Base-by-base conservation (phyloP, 2,888 invertebrate species). In the Meta bourneti region DNA sequence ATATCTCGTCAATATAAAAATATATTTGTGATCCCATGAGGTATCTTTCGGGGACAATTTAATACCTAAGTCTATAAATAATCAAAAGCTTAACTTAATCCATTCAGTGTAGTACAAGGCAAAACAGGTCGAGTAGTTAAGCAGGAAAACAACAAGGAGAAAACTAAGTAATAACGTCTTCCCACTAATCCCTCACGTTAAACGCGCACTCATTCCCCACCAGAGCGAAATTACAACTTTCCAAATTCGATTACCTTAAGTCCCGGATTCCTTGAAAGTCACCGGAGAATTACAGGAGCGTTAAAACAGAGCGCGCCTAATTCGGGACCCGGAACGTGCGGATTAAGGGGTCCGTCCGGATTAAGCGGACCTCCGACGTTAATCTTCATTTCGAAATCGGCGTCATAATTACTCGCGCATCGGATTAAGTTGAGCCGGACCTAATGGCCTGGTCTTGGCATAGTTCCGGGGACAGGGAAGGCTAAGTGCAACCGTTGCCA, bases 371-470 rank as follows among this genome's bases (percentile, higher is more conserved):
- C 69, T 52, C 49, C 34, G 54, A 72, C 74, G 52, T 81, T 88
- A 88, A 88, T 88, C 88, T 88, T 80, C 79, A 80, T 81, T 80
- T 74, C 61, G 75, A 75, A 34, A 20, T 34, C 52, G 75, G 88
- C 74, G 81, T 81, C 81, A 81, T 81, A 88, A 81, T 88, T 88
- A 81, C 75, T 70, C 74, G 81, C 74, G 20, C 48, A 6, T 51
- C 52, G 81, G 81, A 88, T 88, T 81, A 81, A 34, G 13, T 79
- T 78, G 54, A 81, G 81, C 88, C 49, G 20, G 74, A 81, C 74
- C 80, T 80, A 81, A 88, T 81, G 88, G 79, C 52, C 74, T 11
- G 61, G 34, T 34, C 34, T 34, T 34, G 34, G 34, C 34, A 9
- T 6, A 61, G 61, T 61, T 61, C 61, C 61, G 7, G 61, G 61